Conservation (phyloP, 2,113 vertebrate species). For the Podarcis raffonei region DNA sequence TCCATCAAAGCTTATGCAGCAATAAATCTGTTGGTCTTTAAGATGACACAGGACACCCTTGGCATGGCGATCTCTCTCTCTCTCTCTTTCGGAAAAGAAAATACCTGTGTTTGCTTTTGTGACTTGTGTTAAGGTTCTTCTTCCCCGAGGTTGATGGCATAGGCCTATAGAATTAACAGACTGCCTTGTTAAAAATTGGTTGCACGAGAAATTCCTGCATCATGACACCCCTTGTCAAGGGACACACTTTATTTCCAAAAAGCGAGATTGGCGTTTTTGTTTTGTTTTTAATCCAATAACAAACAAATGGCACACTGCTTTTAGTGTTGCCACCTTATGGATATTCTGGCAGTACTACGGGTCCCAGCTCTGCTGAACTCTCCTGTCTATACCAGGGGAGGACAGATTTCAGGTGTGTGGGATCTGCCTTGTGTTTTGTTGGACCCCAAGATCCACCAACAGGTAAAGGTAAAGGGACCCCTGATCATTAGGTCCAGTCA, state of each 20-base stretch:
- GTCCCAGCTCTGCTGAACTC: no score
- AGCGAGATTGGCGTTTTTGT: neutral
- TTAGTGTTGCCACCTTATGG: no score
- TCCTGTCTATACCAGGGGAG: no score
- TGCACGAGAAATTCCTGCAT: neutral
- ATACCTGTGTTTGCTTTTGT: neutral
- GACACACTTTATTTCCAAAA: neutral
- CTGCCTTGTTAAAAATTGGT: neutral
- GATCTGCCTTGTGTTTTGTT: no score
- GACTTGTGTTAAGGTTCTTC: neutral
- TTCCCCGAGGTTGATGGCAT: neutral
- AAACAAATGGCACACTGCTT: neutral
- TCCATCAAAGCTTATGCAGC: neutral
- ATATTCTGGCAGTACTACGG: no score
- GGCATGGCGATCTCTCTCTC: neutral
- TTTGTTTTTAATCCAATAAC: neutral
- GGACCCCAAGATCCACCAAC: no score
- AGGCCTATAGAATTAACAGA: neutral
- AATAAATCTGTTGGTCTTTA: neutral
- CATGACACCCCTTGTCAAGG: neutral
- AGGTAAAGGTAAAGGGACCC: no score
- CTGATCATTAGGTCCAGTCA: no score
- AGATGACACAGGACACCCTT: neutral
- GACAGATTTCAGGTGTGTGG: no score
- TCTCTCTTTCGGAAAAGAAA: no score